A percentile compares a stretch with the other conserved stretches of the same genome.
phyloP scores from a whole-genome alignment of 2,113 vertebrate genomes.

The Melanocharis versteri region DNA sequence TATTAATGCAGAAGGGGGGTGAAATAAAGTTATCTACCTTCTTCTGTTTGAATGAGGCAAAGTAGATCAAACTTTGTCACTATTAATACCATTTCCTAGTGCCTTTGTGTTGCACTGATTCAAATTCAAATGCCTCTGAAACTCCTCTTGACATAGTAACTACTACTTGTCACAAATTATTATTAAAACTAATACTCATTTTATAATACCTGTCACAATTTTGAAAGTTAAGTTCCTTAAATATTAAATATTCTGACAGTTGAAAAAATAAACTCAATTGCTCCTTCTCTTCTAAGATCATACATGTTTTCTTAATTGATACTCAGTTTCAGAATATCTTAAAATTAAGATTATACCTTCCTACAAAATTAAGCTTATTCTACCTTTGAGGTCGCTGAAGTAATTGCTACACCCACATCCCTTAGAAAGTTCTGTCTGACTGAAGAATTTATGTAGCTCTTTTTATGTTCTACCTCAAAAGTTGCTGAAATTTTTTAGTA shows the following conservation, averaged over 20 bases:
- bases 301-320: background rate
- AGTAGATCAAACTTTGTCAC: background rate
- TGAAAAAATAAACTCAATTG: background rate
- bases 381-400: background rate
- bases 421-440: background rate
- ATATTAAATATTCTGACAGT: background rate
- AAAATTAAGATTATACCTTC: background rate
- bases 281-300: background rate
- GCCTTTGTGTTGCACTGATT: background rate
- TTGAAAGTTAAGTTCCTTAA: background rate
- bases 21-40: background rate
- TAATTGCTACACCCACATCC: background rate
- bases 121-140: background rate
- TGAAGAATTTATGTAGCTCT: background rate
- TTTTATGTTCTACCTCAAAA: background rate
- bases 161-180: background rate
- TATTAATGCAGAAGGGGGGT: background rate
- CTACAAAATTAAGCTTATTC: background rate
- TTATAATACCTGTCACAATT: background rate
- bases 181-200: background rate
- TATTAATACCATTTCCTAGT: background rate
- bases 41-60: background rate
- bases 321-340: background rate
- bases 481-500: background rate
- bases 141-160: background rate